These are phyloP conservation scores for Microctenopoma lineatum DNA, from an alignment of 2,797 vertebrate genomes.

Conservation along the genomic window DNA sequence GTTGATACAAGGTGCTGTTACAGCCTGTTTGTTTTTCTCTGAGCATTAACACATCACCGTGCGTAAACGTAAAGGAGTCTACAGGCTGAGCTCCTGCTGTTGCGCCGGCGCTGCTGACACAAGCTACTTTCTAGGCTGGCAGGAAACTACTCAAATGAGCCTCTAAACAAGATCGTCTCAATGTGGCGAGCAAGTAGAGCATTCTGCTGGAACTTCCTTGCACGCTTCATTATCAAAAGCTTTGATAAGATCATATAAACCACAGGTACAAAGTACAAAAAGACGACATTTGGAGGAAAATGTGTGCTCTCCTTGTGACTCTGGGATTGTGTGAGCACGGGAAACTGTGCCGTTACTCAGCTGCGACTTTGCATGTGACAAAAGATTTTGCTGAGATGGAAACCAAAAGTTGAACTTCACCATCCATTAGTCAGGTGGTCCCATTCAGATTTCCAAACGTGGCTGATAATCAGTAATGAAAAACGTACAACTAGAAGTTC, in stretches of 20 bases:
- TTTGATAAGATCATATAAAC: background rate
- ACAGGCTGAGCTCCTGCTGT: constrained; percentile 13
- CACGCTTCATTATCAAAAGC: constrained; percentile 10
- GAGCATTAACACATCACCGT: background rate
- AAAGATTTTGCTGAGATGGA: constrained; percentile 13
- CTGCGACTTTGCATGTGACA: constrained; percentile 11
- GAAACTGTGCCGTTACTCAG: constrained; percentile 30
- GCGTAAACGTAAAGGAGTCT: constrained; percentile 3
- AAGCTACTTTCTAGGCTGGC: constrained; percentile 30
- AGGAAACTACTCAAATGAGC: constrained; percentile 57
- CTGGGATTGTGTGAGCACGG: constrained; percentile 12
- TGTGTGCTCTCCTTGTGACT: background rate
- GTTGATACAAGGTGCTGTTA: background rate
- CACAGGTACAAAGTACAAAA: background rate
- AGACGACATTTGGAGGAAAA: background rate
- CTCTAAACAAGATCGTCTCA: constrained; percentile 41
- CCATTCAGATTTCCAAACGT: background rate
- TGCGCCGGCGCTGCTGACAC: constrained; percentile 35
- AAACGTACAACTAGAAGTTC: background rate
- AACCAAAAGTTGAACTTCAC: background rate
- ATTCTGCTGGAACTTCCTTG: constrained; percentile 21
- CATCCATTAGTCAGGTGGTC: background rate
- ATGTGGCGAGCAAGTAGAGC: constrained; percentile 1
- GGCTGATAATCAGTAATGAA: background rate
- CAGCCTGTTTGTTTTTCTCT: constrained; percentile 1